A percentile compares a stretch with the other conserved stretches of the same genome.
Evolutionary conservation across 2,797 vertebrate species (phyloP).

Genomic region (Centropyge bicolor): DNA sequence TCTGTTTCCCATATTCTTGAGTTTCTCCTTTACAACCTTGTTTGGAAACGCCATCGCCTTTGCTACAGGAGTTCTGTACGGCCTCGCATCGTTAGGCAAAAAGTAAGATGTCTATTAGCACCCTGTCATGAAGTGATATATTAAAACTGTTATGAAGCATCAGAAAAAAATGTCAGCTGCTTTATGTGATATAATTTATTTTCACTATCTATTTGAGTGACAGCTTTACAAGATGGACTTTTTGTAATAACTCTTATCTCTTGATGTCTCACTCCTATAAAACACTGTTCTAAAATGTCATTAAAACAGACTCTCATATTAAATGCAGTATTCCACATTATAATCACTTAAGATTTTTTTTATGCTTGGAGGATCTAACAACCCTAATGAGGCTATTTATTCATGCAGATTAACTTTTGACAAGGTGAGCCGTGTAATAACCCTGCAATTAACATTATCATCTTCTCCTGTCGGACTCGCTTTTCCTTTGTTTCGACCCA

Average conservation of each 20-base stretch:
- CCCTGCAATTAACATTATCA: conserved; percentile 36
- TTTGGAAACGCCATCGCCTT: conserved; percentile 96
- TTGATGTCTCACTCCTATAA: conserved; percentile 38
- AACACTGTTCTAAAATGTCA: conserved; percentile 22
- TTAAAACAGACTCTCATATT: conserved; percentile 56
- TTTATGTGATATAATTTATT: background rate
- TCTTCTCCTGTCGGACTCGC: conserved; percentile 21
- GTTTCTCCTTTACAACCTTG: conserved; percentile 92
- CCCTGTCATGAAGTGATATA: background rate
- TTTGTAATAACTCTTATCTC: conserved; percentile 39
- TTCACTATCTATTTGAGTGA: conserved; percentile 2
- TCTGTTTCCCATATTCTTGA: conserved; percentile 89
- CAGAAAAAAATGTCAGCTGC: background rate
- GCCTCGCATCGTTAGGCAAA: conserved; percentile 94
- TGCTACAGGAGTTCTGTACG: conserved; percentile 94
- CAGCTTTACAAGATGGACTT: background rate
- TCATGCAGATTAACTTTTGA: conserved; percentile 42
- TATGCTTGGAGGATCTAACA: conserved; percentile 36
- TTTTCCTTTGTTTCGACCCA: conserved; percentile 27
- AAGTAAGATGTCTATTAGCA: conserved; percentile 86
- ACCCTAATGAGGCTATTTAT: conserved; percentile 36
- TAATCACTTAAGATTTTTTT: conserved; percentile 47
- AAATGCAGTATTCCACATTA: conserved; percentile 32
- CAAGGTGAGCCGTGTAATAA: conserved; percentile 31
- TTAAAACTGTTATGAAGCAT: background rate